phyloP scores from a whole-genome alignment of 1,140 invertebrate species.

The Dufourea novaeangliae region DNA sequence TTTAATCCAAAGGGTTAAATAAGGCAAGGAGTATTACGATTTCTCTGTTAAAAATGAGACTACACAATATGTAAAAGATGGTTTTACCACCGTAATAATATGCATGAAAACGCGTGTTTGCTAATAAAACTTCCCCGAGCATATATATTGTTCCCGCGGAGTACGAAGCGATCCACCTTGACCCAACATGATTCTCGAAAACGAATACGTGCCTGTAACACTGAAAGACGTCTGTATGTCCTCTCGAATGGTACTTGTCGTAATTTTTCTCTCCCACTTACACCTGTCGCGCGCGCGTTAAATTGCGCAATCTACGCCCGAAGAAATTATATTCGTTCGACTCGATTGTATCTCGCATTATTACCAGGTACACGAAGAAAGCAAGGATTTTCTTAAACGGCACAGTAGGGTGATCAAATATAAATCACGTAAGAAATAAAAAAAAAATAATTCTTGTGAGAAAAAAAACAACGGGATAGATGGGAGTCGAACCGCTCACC shows the following conservation, averaged over 20 bases:
- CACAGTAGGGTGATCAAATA: too few species aligned
- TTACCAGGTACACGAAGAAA: too few species aligned
- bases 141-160: neutral
- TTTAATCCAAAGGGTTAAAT: too few species aligned
- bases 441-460: too few species aligned
- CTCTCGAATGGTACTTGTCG: neutral
- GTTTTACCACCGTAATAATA: neutral
- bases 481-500: too few species aligned
- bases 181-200: conserved; percentile 17
- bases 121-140: neutral
- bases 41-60: too few species aligned
- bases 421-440: too few species aligned
- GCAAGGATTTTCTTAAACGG: too few species aligned
- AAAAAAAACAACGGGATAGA: too few species aligned
- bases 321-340: neutral
- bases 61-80: neutral
- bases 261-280: neutral
- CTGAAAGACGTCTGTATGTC: neutral
- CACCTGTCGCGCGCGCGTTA: neutral
- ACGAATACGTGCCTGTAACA: neutral
- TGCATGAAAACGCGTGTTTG: neutral
- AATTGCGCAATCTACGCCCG: conserved; percentile 1
- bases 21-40: too few species aligned
- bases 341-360: too few species aligned
- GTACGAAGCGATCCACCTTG: conserved; percentile 18